A percentile compares a stretch with the other conserved stretches of the same genome.
Evolutionary conservation across 2,113 vertebrate genomes (phyloP).

Genomic region (Leiothrix lutea): DNA sequence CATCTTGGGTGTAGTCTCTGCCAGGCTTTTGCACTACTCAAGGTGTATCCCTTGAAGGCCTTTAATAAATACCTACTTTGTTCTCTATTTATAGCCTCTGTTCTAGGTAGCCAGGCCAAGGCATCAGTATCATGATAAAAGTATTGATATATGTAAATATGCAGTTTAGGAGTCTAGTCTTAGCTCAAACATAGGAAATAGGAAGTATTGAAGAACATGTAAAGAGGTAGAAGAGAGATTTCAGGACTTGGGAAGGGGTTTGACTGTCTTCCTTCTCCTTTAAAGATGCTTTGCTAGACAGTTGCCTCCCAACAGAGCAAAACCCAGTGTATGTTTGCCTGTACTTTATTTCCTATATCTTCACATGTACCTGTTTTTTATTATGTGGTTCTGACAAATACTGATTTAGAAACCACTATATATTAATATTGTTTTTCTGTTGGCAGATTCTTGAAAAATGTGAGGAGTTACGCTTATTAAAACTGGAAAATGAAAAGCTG

Average conservation of each 20-base stretch:
- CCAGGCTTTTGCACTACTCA: background rate
- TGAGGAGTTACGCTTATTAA: constrained; percentile 64
- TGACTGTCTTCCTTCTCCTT: background rate
- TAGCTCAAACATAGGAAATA: background rate
- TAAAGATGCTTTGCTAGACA: background rate
- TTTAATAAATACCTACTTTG: background rate
- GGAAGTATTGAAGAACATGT: background rate
- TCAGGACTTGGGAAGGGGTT: background rate
- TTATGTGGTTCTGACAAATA: background rate
- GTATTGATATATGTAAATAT: background rate
- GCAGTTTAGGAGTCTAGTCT: background rate
- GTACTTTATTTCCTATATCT: background rate
- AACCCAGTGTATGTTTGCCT: background rate
- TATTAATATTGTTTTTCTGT: background rate
- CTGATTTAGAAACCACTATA: background rate
- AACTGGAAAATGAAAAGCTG: constrained; percentile 71
- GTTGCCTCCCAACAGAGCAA: background rate
- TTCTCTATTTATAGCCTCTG: background rate
- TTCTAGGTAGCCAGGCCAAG: background rate
- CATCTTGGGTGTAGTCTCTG: background rate
- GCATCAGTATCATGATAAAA: background rate
- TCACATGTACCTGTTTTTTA: background rate
- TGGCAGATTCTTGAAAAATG: constrained; percentile 72
- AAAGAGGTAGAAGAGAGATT: background rate
- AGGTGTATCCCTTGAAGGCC: background rate